phyloP scores from a whole-genome alignment of 2,888 invertebrate species.

The Acrocyrtus sp. region DNA sequence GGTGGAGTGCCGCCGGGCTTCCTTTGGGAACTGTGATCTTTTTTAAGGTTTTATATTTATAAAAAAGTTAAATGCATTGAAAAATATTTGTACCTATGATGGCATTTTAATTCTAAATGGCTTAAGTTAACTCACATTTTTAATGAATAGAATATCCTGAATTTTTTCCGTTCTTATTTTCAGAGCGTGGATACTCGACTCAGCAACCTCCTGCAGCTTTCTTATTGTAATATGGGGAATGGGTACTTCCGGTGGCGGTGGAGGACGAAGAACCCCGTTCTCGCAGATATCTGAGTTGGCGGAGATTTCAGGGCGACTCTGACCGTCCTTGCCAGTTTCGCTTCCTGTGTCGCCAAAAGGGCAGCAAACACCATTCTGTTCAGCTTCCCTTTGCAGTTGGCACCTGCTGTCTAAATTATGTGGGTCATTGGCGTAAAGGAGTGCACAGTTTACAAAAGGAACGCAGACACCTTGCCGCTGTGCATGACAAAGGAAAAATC shows the following conservation, averaged over 20 bases:
- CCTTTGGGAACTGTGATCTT: conserved; percentile 64
- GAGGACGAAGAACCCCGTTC: conserved; percentile 65
- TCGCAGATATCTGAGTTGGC: conserved; percentile 42
- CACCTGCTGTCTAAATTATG: conserved; percentile 55
- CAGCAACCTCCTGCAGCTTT: conserved; percentile 65
- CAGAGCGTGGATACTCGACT: conserved; percentile 64
- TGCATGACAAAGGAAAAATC: too few species aligned
- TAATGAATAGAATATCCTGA: conserved; percentile 52
- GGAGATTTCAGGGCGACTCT: conserved; percentile 7
- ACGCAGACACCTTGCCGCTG: conserved; percentile 56
- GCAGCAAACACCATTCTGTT: conserved; percentile 53
- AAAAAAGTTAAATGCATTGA: background rate
- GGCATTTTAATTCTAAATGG: background rate
- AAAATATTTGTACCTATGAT: background rate
- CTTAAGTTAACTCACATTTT: conserved; percentile 39
- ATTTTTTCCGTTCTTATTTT: conserved; percentile 57
- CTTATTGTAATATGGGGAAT: conserved; percentile 65
- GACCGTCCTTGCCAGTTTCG: conserved; percentile 9
- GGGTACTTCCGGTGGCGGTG: conserved; percentile 65
- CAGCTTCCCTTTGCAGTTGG: conserved; percentile 38
- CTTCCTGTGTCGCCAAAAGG: too few species aligned
- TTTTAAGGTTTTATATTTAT: too few species aligned
- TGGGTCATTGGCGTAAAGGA: conserved; percentile 58
- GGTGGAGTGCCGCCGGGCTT: conserved; percentile 66
- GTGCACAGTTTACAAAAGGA: conserved; percentile 57